Evolutionary conservation across 2,888 invertebrate genomes (phyloP), one percentile per base, ranked within the genome.

Genomic region (Zhuqinia jingwanae): DNA sequence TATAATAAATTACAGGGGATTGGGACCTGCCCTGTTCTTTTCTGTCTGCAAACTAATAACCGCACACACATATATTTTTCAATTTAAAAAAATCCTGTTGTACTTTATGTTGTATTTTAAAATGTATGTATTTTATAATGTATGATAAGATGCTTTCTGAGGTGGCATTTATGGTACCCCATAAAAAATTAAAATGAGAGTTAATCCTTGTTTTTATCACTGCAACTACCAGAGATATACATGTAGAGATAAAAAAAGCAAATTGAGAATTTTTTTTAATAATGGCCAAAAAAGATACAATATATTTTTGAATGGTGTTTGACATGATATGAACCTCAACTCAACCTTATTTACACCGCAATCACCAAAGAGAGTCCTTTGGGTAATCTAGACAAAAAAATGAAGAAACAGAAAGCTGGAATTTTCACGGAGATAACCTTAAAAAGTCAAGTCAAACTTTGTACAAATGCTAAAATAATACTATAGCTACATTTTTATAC

Each of bases 81-180:
- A n/a, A 15, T 42, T 22, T 13, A 36, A 36, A 36, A 36, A 36
- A 6, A 36, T 36, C 8, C 36, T 36, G 3, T 6, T 36, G 8
- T 8, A 36, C 8, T 3, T 36, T 50, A 13, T 6, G 30, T 30
- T 25, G 1, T 22, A 11, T 22, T 5, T 45, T 42, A 45, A 42
- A 45, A 68, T 20, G 45, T n/a, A n/a, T n/a, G n/a, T n/a, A 36
- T 36, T 3, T 36, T 50, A 13, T 6, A 63, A 63, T 25, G 1
- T 22, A 11, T 22, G 50, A 68, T 42, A 45, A 42, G 68, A 68
- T 20, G 45, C 17, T 17, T 6, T n/a, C n/a, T 1, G 63, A 63
- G 30, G 30, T 63, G 63, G 63, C 63, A 63, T 63, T 30, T 63
- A 45, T 68, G 22, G 17, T 20, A 45, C 68, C 68, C 22, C 68